phyloP scores from a whole-genome alignment of 2,113 vertebrate genomes.

The Orthonyx spaldingii region DNA sequence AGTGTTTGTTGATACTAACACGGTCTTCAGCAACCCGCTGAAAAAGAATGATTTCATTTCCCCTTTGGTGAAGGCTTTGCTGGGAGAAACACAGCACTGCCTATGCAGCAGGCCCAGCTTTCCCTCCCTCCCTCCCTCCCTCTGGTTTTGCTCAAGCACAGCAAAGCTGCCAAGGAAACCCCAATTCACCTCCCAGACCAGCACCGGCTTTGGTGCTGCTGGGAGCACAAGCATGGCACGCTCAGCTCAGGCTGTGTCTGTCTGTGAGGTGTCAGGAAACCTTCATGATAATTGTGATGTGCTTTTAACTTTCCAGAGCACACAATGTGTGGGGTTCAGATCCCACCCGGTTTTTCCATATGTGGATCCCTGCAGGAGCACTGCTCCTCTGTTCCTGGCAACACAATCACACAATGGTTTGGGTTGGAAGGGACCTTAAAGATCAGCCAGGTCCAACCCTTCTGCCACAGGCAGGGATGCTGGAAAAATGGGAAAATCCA shows the following conservation, averaged over 20 bases:
- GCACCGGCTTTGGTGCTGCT: neutral
- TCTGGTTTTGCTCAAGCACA: neutral
- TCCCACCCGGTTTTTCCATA: accelerated
- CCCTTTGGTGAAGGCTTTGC: neutral
- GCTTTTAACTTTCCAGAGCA: neutral
- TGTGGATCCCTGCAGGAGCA: neutral
- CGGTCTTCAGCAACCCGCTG: neutral
- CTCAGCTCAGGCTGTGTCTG: neutral
- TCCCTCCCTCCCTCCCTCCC: neutral
- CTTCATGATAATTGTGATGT: accelerated
- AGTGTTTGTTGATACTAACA: neutral
- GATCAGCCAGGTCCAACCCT: neutral
- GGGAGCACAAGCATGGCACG: accelerated
- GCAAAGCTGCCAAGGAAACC: neutral
- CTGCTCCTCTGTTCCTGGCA: neutral
- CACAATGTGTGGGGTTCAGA: accelerated
- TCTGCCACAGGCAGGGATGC: neutral
- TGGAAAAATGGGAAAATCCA: neutral
- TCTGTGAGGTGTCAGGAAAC: neutral
- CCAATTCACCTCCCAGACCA: neutral
- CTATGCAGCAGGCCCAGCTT: neutral
- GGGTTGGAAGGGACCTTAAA: neutral
- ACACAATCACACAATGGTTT: neutral
- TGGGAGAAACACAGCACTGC: accelerated
- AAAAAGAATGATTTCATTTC: neutral